phyloP scores from a whole-genome alignment of 1,140 invertebrate species.

The Drosophila parabipectinata region DNA sequence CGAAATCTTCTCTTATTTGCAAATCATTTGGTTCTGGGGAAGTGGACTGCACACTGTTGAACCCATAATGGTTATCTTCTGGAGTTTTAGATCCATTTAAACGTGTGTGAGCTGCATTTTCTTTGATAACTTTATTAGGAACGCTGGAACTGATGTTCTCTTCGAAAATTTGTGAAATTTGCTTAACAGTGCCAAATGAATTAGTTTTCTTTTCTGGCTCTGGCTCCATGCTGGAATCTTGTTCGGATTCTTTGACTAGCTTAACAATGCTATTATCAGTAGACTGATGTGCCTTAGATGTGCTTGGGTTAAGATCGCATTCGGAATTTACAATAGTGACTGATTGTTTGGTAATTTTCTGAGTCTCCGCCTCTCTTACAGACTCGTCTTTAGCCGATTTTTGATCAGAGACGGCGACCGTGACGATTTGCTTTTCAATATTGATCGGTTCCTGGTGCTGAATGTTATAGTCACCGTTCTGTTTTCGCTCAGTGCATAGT shows the following conservation, averaged over 20 bases:
- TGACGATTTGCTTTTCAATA: not conserved
- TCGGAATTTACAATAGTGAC: not conserved
- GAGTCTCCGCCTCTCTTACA: not conserved
- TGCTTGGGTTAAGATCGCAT: not conserved
- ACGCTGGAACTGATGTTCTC: conserved; percentile 31
- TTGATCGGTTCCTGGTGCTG: conserved; percentile 9
- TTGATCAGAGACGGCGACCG: not conserved
- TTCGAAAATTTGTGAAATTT: conserved; percentile 42
- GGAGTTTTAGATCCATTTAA: conserved; percentile 11
- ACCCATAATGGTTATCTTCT: conserved; percentile 8
- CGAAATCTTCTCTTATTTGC: conserved; percentile 31
- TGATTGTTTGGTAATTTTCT: not conserved
- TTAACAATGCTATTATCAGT: not conserved
- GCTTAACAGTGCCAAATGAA: conserved; percentile 33
- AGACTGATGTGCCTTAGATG: not conserved
- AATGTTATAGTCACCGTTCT: not conserved
- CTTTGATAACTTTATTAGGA: conserved; percentile 4
- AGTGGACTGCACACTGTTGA: not conserved
- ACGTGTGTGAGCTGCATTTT: not conserved
- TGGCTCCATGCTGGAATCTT: not conserved
- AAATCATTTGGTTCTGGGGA: conserved; percentile 5
- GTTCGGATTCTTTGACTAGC: not conserved
- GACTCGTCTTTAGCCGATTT: not conserved
- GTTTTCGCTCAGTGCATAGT: not conserved
- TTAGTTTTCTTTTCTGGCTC: conserved; percentile 23